Base-by-base conservation (phyloP, 2,113 vertebrate genomes). In the Cyphomyrus plagiostoma region DNA sequence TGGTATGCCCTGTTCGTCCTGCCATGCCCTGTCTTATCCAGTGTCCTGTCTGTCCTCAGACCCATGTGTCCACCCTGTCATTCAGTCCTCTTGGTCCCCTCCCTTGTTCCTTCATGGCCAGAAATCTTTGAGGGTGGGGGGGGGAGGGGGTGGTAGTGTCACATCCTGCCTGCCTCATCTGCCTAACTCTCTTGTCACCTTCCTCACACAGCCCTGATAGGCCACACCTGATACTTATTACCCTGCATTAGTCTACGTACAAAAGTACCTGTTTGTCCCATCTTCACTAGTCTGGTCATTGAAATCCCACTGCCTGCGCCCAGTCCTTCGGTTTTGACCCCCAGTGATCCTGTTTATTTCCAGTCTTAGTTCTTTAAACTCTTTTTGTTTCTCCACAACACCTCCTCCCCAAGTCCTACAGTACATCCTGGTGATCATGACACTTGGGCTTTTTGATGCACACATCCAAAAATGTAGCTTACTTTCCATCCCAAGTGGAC, bases 361-460 rank as follows among this genome's bases (percentile, higher is more conserved):
- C 56, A 62, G 56, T 62, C 56, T n/a, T 62, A 9, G 8, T 62
- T 62, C 89, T 90, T 89, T 52, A 35, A 91, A 58, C 56, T 58
- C 53, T 21, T 58, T 58, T 58, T 23, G 1, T 58, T 58, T 58
- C 21, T 58, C 56, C 56, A 58, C 21, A 2, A 62, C 23, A n/a
- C 23, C 23, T 8, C 17, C 52, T 13, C 15, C 52, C 52, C 52
- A 53, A 53, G 21, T 23, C 2, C 56, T 58, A n/a, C 35, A 35
- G 35, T 35, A 35, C 23, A 9, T n/a, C 56, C 23, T 8, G 23
- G 56, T 62, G 56, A 6, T 62, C 23, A 2, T 2, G 56, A 23
- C 7, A 7, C 92, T 91, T 91, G 91, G 86, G 89, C 91, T 91
- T 66, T 90, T 19, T 90, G 6, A 89, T 92, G 46, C 7, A 48